A percentile compares a stretch with the other conserved stretches of the same genome.
These are phyloP conservation scores for Dascyllus trimaculatus DNA, from an alignment of 2,113 vertebrate species.

Conservation along the genomic window DNA sequence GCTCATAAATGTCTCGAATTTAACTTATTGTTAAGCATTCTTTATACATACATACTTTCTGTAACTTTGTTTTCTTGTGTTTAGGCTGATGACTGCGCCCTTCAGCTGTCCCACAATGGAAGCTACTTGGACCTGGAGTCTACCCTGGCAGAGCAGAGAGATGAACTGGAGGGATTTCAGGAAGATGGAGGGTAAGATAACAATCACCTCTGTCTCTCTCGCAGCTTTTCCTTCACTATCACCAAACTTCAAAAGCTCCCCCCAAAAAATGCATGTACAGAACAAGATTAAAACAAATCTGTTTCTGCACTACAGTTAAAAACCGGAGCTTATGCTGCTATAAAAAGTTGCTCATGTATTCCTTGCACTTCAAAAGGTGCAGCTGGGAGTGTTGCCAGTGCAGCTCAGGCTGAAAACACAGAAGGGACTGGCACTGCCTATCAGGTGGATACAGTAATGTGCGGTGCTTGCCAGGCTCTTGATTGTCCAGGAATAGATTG, in stretches of 20 bases:
- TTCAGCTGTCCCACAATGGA: constrained; percentile 96
- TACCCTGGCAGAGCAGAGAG: constrained; percentile 93
- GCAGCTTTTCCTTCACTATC: not conserved
- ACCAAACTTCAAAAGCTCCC: constrained; percentile 5
- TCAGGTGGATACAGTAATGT: constrained; percentile 63
- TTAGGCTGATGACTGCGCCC: constrained; percentile 95
- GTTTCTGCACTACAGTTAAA: constrained; percentile 3
- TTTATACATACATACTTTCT: not conserved
- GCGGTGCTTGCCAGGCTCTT: constrained; percentile 11
- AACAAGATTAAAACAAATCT: not conserved
- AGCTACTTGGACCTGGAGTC: constrained; percentile 97
- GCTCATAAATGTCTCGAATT: not conserved
- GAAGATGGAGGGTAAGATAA: constrained; percentile 94
- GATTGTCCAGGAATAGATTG: constrained; percentile 43
- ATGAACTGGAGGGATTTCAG: constrained; percentile 96
- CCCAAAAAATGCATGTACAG: not conserved
- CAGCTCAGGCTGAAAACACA: constrained; percentile 46
- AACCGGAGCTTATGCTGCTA: not conserved
- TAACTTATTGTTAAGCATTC: not conserved
- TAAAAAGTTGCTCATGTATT: constrained; percentile 43
- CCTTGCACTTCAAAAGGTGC: constrained; percentile 53
- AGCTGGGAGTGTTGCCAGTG: constrained; percentile 30
- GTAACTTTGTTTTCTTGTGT: constrained; percentile 48
- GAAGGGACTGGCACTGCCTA: constrained; percentile 16
- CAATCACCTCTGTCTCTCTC: constrained; percentile 3